Base-by-base conservation (phyloP, 1,140 invertebrate genomes). In the Doryteuthis pealeii region DNA sequence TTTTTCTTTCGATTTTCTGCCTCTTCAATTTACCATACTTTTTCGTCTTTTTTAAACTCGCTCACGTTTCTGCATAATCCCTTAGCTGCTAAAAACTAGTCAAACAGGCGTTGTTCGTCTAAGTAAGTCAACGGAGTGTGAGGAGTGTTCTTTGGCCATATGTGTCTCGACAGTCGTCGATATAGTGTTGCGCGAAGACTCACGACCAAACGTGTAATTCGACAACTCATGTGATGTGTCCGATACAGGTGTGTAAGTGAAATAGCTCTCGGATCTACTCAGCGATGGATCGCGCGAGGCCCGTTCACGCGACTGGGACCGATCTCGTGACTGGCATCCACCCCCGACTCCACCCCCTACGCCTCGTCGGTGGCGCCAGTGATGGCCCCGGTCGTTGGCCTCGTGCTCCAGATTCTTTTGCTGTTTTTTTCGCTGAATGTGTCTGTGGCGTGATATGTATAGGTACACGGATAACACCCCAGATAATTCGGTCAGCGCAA, bases 391-490 rank as follows among this genome's bases (percentile, higher is more conserved):
- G 30, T 58, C 40, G 43, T 54, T 26, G 43, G 49, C 62, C 14
- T 71, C 33, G 22, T 71, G 33, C 35, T 71, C n/a, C 32, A n/a
- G 18, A 5, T 71, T 35, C 58, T 80, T 79, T 71, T 85, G 80
- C 72, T 82, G 79, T 76, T 86, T 86, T 79, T 86, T 86, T 69
- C 81, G 73, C 77, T 86, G 83, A 45, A 82, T 81, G 58, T 86
- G 81, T 81, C 86, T 86, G 75, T 87, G 82, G 32, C 83, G 82
- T 32, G 85, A 86, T 74, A 87, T 87, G 77, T 87, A 87, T 32
- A 87, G 76, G 76, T 87, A 87, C 30, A 87, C 86, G 58, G 85
- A 87, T 72, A 87, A 85, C 6, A 87, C 86, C n/a, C 86, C 86
- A 14, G 85, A 85, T 66, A 87, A 76, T 78, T 87, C 86, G 15